Conservation (phyloP, 2,888 invertebrate genomes). For the Conchocele bisecta region DNA sequence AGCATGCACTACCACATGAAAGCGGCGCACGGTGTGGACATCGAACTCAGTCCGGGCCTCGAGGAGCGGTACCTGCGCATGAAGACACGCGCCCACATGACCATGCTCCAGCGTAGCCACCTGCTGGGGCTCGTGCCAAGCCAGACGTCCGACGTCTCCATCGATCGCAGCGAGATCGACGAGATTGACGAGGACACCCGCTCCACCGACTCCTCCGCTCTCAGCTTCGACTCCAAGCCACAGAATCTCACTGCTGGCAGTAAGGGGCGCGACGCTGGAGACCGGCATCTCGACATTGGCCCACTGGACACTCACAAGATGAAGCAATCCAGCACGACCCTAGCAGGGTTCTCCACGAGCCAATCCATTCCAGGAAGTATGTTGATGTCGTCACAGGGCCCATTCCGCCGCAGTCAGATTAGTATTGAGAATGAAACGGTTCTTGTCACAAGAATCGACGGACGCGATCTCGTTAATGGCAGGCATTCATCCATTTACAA, state of each 20-base stretch:
- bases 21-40: slow-evolving; percentile 75
- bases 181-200: slow-evolving; percentile 42
- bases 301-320: too few relatives aligned
- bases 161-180: slow-evolving; percentile 19
- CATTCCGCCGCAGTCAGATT: slow-evolving; percentile 50
- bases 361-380: slow-evolving; percentile 38
- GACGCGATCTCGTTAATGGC: slow-evolving; percentile 73
- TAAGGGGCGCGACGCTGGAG: too few relatives aligned
- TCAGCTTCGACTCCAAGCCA: too few relatives aligned
- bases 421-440: slow-evolving; percentile 78
- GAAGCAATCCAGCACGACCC: not conserved
- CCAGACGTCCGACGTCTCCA: slow-evolving; percentile 21
- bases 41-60: slow-evolving; percentile 78
- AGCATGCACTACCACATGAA: slow-evolving; percentile 79
- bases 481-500: slow-evolving; percentile 77
- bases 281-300: too few relatives aligned
- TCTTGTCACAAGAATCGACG: slow-evolving; percentile 78
- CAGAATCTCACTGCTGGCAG: not conserved
- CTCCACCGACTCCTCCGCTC: slow-evolving; percentile 42
- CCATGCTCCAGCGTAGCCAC: slow-evolving; percentile 36
- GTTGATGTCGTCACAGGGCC: slow-evolving; percentile 37
- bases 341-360: not conserved
- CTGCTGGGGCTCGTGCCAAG: slow-evolving; percentile 7
- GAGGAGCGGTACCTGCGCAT: slow-evolving; percentile 75
- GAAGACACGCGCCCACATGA: slow-evolving; percentile 67